Evolutionary conservation across 1,140 invertebrate genomes (phyloP).

Genomic region (Drosophila lini): DNA sequence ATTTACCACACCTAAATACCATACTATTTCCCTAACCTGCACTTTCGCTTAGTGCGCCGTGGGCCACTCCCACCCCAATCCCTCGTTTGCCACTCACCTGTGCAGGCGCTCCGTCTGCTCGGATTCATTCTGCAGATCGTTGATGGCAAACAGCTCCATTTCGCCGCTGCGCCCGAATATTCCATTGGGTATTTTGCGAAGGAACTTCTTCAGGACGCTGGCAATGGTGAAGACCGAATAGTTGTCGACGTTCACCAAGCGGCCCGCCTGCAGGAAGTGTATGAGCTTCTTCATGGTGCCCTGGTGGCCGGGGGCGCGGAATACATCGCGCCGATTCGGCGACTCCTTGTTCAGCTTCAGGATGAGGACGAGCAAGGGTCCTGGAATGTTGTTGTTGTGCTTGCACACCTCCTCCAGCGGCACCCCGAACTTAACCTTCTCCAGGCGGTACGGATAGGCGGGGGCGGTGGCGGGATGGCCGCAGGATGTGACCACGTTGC

Average conservation of each 20-base stretch:
- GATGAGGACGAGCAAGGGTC: constrained; percentile 94
- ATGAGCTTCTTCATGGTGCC: constrained; percentile 98
- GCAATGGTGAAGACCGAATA: constrained; percentile 99
- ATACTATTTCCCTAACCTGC: neutral
- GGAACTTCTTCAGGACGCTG: constrained; percentile 98
- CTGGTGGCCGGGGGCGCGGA: constrained; percentile 96
- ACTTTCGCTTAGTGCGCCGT: constrained; percentile 1
- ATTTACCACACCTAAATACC: neutral
- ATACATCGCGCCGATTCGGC: constrained; percentile 95
- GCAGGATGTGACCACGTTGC: constrained; percentile 95
- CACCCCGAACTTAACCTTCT: constrained; percentile 97
- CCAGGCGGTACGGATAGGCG: constrained; percentile 91
- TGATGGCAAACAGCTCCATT: constrained; percentile 94
- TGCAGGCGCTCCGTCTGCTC: constrained; percentile 96
- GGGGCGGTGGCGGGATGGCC: constrained; percentile 88
- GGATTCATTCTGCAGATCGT: constrained; percentile 90
- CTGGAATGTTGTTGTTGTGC: constrained; percentile 96
- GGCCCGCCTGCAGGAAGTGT: constrained; percentile 96
- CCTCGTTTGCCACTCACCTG: constrained; percentile 86
- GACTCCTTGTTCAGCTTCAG: constrained; percentile 98
- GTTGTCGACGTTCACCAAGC: constrained; percentile 98
- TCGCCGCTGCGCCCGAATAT: constrained; percentile 97
- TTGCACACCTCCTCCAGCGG: constrained; percentile 95
- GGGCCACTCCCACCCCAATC: constrained; percentile 1
- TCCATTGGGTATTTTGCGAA: constrained; percentile 98